A percentile compares a stretch with the other conserved stretches of the same genome.
These are phyloP conservation scores for Pseudorectes ferrugineus DNA, from an alignment of 2,113 vertebrate species.

Conservation along the genomic window DNA sequence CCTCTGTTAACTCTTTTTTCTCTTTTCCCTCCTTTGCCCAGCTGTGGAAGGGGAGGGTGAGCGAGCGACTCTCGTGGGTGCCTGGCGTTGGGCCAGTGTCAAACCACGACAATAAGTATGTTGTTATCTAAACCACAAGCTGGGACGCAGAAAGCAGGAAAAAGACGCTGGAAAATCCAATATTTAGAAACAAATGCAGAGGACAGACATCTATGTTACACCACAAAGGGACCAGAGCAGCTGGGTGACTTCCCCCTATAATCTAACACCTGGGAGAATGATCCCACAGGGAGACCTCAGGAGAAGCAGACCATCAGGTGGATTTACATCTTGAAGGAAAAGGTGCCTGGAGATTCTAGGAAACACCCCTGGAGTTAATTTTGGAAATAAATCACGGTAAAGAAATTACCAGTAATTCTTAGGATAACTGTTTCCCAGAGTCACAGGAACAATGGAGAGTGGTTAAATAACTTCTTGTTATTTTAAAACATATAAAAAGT, in stretches of 20 bases:
- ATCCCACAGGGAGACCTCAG: neutral
- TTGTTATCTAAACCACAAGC: neutral
- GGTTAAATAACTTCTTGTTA: slow-evolving; percentile 43
- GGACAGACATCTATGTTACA: accelerated
- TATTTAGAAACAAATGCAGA: neutral
- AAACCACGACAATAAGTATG: no score
- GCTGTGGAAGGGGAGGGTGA: no score
- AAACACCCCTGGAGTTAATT: neutral
- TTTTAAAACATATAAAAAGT: slow-evolving; percentile 45
- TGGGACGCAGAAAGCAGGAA: neutral
- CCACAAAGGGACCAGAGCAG: neutral
- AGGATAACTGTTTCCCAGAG: neutral
- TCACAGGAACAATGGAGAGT: neutral
- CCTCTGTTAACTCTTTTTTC: no score
- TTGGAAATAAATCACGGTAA: neutral
- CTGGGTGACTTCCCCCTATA: neutral
- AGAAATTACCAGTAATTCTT: neutral
- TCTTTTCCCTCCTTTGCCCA: no score
- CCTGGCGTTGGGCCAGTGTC: no score
- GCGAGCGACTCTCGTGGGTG: no score
- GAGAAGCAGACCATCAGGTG: neutral
- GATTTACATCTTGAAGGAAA: neutral
- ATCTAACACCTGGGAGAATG: neutral
- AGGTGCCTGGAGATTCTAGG: neutral
- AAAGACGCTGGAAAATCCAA: neutral